Base-by-base conservation (phyloP, 2,888 invertebrate species). In the Epicampocera succincta region DNA sequence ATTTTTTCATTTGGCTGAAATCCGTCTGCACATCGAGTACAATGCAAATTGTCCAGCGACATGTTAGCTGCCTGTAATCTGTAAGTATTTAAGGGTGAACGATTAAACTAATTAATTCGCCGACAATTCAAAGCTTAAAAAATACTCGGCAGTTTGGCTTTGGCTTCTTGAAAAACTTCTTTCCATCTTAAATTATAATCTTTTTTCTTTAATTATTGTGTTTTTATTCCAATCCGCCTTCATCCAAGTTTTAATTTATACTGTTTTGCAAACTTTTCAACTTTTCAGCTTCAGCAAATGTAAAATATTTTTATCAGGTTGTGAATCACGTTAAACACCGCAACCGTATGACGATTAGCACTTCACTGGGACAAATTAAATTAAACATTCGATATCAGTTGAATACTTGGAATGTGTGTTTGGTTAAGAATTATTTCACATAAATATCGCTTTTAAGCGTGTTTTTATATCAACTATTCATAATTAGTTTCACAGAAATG, bases 1-100 rank as follows among this genome's bases (percentile, higher is more conserved):
- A 99, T 99, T 92, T 99, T 98, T 91, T 99, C 99, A 90, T 98
- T 96, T 19, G 97, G 93, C 87, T 97, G 97, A 92, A 99, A 99
- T 4, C 98, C 98, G 88, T 99, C 98, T 82, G 96, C 95, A 92
- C 99, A 99, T 76, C 98, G 96, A 88, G 96, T 95, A 92, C 99
- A 99, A 89, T 95, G 95, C 96, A 98, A 98, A 88, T 95, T 96
- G 89, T 96, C 96, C 91, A 98, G 92, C 84, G 97, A 96, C 97
- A 97, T 97, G 84, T 91, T 93, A 84, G 86, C 86, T 84, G 88
- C 88, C 85, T 88, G 89, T 81, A 89, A 84, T 89, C 89, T 89
- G 84, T 2, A 87, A 87, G 54, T 25, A 60, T 44, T 38, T 3
- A 58, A 17, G 19, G 19, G 2, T 42, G 4, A 25, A 25, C 2